Evolutionary conservation across 2,888 invertebrate species (phyloP).

Genomic region (Zhuqinia jingwanae): DNA sequence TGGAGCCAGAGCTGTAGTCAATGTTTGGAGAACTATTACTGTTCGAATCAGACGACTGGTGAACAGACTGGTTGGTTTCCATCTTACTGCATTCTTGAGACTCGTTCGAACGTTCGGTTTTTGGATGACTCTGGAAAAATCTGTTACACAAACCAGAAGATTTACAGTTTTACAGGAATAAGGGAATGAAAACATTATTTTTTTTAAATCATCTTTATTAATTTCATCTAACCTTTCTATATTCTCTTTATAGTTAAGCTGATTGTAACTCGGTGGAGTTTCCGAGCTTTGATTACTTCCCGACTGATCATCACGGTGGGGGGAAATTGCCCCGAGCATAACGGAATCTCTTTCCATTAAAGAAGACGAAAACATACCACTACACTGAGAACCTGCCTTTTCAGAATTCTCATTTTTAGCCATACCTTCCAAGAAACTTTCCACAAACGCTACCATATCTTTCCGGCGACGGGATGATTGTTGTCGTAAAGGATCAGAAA

Average conservation of each 20-base stretch:
- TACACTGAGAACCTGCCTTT: slow-evolving; percentile 74
- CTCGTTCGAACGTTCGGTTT: slow-evolving; percentile 84
- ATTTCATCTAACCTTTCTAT: slow-evolving; percentile 84
- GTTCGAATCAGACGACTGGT: slow-evolving; percentile 70
- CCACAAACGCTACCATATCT: slow-evolving; percentile 88
- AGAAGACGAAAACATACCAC: slow-evolving; percentile 73
- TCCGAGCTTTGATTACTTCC: slow-evolving; percentile 90
- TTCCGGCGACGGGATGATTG: slow-evolving; percentile 86
- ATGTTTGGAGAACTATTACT: slow-evolving; percentile 78
- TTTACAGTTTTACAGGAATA: no score
- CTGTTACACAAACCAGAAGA: slow-evolving; percentile 80
- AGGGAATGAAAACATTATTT: no score
- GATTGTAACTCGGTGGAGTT: slow-evolving; percentile 91
- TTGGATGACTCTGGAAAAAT: slow-evolving; percentile 86
- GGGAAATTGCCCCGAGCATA: slow-evolving; percentile 92
- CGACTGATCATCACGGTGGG: slow-evolving; percentile 88
- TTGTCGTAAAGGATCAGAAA: slow-evolving; percentile 76
- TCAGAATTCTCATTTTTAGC: slow-evolving; percentile 83
- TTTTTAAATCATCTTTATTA: neutral
- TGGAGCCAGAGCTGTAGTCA: slow-evolving; percentile 79
- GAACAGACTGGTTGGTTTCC: slow-evolving; percentile 56
- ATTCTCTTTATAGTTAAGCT: slow-evolving; percentile 92
- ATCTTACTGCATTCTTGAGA: slow-evolving; percentile 80
- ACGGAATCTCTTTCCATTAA: slow-evolving; percentile 87
- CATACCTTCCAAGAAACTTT: slow-evolving; percentile 87